These are phyloP conservation scores for Sepiola atlantica DNA, from an alignment of 2,888 invertebrate genomes.

Conservation along the genomic window DNA sequence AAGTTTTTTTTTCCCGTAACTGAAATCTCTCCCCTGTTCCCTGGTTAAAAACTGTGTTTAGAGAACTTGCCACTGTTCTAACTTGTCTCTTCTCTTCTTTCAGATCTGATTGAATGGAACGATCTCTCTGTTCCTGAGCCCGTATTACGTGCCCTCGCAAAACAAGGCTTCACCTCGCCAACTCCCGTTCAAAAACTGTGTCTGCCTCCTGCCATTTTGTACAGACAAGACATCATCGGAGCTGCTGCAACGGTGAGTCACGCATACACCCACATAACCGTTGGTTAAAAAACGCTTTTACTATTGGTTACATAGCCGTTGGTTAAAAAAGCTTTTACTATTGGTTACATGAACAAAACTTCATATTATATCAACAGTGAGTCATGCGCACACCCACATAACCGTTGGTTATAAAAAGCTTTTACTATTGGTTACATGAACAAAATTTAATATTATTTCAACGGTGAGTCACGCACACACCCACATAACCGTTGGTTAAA, in stretches of 20 bases:
- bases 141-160: conserved; percentile 84
- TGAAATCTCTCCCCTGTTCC: no score
- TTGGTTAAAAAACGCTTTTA: no score
- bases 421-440: no score
- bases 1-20: no score
- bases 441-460: no score
- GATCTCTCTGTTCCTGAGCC: conserved; percentile 79
- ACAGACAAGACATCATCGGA: conserved; percentile 93
- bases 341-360: background rate
- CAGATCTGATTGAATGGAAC: conserved; percentile 75
- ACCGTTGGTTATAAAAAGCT: no score
- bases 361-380: background rate
- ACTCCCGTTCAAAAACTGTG: conserved; percentile 86
- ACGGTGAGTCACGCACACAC: no score
- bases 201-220: conserved; percentile 76
- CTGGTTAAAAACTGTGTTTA: no score
- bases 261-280: background rate
- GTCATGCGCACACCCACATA: no score
- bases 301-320: no score
- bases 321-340: no score
- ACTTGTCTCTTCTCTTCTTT: conserved; percentile 42
- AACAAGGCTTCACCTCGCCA: conserved; percentile 86
- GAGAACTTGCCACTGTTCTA: background rate
- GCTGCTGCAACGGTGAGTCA: conserved; percentile 90
- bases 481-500: no score